Evolutionary conservation across 92 coral and sea anemone genomes (phyloP), one percentile per base, ranked within the genome.

Genomic region (Parazoanthus atlanticus): DNA sequence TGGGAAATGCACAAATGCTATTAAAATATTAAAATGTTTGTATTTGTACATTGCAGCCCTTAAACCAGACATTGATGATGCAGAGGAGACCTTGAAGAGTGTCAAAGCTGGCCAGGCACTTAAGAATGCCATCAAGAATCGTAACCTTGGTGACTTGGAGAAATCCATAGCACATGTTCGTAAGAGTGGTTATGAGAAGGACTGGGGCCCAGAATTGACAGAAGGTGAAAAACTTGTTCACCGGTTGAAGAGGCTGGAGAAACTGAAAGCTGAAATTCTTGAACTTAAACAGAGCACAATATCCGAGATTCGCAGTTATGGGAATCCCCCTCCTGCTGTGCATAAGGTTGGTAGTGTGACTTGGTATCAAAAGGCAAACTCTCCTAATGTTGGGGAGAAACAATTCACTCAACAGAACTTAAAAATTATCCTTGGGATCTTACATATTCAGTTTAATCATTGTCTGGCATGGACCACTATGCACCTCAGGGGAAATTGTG

Each of bases 201-300:
- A 94, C 81, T 97, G 98, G 97, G 94, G 90, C 3, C 92, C 96
- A 46, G 99, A 97, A 54, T 91, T 97, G 31, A 94, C 92, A 38
- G 99, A 97, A 72, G 99, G 95, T 86, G 99, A 97, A 84, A 92
- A 91, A 86, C 88, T 97, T 32, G 98, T 98, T 1, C 92, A 91
- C 76, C 81, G 99, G 67, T 88, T 97, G 85, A 89, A 93, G 72
- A 92, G 98, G 46, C 98, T 97, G 76, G 99, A 97, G 86, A 94
- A 89, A 86, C 87, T 97, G 47, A 92, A 94, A 56, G 95, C 98
- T 36, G 99, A 97, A 84, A 97, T 97, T 52, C 91, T 97, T 56
- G 99, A 97, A 85, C 92, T 97, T 1, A 97, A 97, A 79, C 99
- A 97, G 85, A 97, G 99, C 91, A 96, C 96, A 15, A 97, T 97